Base-by-base conservation (phyloP, 2,888 invertebrate species). In the Tetrapedia diversipes region DNA sequence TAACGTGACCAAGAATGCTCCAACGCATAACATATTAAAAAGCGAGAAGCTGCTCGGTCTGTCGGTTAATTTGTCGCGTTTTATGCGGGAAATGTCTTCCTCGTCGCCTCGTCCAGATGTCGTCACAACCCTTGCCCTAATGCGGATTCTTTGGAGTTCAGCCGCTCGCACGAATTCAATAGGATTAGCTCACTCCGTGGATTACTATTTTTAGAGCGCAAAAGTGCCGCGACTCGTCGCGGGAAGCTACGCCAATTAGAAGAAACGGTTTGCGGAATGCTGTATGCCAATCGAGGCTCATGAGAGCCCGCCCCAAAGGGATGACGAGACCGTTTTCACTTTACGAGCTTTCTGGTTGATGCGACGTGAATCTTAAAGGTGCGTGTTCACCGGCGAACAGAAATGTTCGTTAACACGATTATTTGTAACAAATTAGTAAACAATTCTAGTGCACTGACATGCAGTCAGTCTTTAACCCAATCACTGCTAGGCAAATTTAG, bases 141-240 rank as follows among this genome's bases (percentile, higher is more conserved):
- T 56, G 78, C 53, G 76, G 76, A 83, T 85, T 80, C 78, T 80
- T 70, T 77, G 53, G 76, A 66, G 65, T 80, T 81, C 75, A 85
- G 79, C 74, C 22, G 19, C 59, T 47, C 56, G 57, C 70, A 64
- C 70, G 68, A 84, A 81, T 84, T 74, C 76, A 83, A 80, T 65
- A 61, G 75, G 83, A 86, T 87, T 81, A 86, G 79, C 77, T 81
- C 76, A 72, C 74, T 76, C 63, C 41, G 72, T 43, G 72, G 64
- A 79, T 81, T 29, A 81, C 84, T 86, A 86, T 86, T 80, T 81
- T 83, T 82, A 80, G 83, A 61, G 61, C 43, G 53, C 11, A 71
- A 77, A 77, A 80, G 77, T 37, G 65, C 59, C 77, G 77, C 41
- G 45, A 16, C 53, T n/a, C 14, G 24, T 22, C 10, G 22, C 41